These are phyloP conservation scores for Myrmophylax atrothorax DNA, from an alignment of 2,113 vertebrate genomes.

Conservation along the genomic window DNA sequence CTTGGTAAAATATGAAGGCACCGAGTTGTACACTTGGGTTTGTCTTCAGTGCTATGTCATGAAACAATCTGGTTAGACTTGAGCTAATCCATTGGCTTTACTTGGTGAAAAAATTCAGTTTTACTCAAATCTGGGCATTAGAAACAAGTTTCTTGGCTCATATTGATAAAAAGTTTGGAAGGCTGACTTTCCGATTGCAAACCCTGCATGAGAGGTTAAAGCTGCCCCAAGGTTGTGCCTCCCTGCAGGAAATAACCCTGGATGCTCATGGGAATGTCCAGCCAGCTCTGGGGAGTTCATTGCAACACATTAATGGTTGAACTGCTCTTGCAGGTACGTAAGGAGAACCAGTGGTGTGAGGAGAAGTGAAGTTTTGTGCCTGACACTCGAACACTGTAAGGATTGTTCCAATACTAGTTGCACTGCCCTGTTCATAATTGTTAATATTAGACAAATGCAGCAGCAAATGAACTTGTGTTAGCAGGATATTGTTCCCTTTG, in stretches of 20 bases:
- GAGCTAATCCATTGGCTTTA: background rate
- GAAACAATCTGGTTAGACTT: background rate
- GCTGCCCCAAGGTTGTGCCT: background rate
- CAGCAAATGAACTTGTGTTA: slow-evolving; percentile 80
- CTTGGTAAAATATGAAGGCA: background rate
- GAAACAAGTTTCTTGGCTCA: background rate
- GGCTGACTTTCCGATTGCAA: background rate
- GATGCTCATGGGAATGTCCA: background rate
- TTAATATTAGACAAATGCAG: slow-evolving; percentile 92
- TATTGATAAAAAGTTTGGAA: background rate
- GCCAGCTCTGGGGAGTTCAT: background rate
- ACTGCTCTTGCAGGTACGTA: slow-evolving; percentile 88
- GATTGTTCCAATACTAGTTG: slow-evolving; percentile 91
- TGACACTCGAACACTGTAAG: slow-evolving; percentile 86
- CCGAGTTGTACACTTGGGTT: background rate
- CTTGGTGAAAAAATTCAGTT: background rate
- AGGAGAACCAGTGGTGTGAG: slow-evolving; percentile 99
- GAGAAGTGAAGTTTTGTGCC: slow-evolving; percentile 87
- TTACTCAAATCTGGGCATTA: background rate
- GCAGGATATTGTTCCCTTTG: slow-evolving; percentile 84
- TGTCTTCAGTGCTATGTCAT: background rate
- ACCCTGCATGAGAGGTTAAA: background rate
- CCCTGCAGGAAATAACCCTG: background rate
- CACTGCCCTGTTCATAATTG: slow-evolving; percentile 99
- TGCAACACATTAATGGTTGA: background rate